phyloP scores from a whole-genome alignment of 2,113 vertebrate genomes.

The Coregonus clupeaformis region DNA sequence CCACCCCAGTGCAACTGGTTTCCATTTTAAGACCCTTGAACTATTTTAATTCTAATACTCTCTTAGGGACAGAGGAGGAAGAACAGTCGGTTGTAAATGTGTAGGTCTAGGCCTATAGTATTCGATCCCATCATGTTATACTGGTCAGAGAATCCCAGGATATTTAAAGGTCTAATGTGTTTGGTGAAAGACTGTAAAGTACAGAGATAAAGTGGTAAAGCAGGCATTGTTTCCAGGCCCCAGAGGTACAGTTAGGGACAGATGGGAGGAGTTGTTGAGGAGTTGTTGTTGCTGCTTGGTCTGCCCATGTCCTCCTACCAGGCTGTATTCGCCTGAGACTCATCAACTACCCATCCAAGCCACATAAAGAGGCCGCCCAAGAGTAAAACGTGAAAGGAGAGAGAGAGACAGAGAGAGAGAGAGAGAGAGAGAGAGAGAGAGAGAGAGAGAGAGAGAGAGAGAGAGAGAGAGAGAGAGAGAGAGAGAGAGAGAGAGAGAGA shows the following conservation, averaged over 20 bases:
- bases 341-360: slow-evolving; percentile 32
- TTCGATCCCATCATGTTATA: slow-evolving; percentile 24
- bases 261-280: slow-evolving; percentile 37
- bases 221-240: slow-evolving; percentile 21
- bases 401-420: too few species aligned
- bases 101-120: slow-evolving; percentile 31
- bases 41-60: slow-evolving; percentile 29
- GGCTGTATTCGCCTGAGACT: slow-evolving; percentile 48
- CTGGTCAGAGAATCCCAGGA: not conserved
- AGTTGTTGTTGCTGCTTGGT: not conserved
- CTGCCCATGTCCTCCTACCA: slow-evolving; percentile 48
- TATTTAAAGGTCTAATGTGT: slow-evolving; percentile 11
- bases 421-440: too few species aligned
- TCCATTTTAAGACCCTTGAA: not conserved
- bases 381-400: not conserved
- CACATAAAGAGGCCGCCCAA: too few species aligned
- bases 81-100: slow-evolving; percentile 14
- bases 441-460: too few species aligned
- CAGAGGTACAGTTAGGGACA: slow-evolving; percentile 39
- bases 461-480: too few species aligned
- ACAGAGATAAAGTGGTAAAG: not conserved
- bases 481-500: too few species aligned
- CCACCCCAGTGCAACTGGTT: not conserved
- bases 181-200: slow-evolving; percentile 16
- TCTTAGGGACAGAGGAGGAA: slow-evolving; percentile 26